Percentiles rank a stretch among this genome's conserved stretches.
phyloP scores from a whole-genome alignment of 2,113 vertebrate genomes.

The Epinephelus cyanopodus region DNA sequence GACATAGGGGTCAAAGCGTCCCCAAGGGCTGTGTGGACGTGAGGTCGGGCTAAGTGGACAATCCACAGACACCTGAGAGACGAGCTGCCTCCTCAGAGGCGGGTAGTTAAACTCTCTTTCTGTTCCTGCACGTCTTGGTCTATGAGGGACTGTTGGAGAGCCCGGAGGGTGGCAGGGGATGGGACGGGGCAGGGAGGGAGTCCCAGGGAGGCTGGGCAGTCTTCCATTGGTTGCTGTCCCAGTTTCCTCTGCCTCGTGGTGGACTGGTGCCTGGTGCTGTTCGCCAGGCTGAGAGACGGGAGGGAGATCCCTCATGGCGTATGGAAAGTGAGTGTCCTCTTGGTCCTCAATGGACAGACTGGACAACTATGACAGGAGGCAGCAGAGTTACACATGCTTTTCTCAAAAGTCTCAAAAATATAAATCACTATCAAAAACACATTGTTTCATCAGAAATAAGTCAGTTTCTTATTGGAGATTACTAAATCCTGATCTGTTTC shows the following conservation, averaged over 20 bases:
- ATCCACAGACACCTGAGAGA: slow-evolving; percentile 70
- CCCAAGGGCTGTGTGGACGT: slow-evolving; percentile 74
- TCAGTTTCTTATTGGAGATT: too few species aligned
- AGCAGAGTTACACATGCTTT: slow-evolving; percentile 3
- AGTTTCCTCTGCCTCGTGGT: slow-evolving; percentile 7
- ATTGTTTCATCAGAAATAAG: too few species aligned
- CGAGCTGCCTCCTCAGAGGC: slow-evolving; percentile 52
- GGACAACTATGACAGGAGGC: slow-evolving; percentile 54
- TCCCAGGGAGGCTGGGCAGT: slow-evolving; percentile 35
- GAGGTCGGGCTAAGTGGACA: slow-evolving; percentile 66
- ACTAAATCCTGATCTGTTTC: too few species aligned
- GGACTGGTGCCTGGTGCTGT: neutral
- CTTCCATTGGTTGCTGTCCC: slow-evolving; percentile 33
- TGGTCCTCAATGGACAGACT: slow-evolving; percentile 73
- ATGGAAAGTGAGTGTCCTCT: slow-evolving; percentile 65
- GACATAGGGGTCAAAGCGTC: slow-evolving; percentile 75
- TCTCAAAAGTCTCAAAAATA: neutral
- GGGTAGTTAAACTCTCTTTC: slow-evolving; percentile 36
- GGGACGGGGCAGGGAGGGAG: slow-evolving; percentile 24
- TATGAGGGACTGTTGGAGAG: slow-evolving; percentile 49
- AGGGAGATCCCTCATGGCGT: slow-evolving; percentile 72
- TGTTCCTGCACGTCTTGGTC: neutral
- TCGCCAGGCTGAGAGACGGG: slow-evolving; percentile 10
- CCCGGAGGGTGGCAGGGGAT: neutral
- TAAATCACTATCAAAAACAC: neutral